Evolutionary conservation across 1,140 invertebrate species (phyloP).

Genomic region (Pogonomyrmex barbatus): DNA sequence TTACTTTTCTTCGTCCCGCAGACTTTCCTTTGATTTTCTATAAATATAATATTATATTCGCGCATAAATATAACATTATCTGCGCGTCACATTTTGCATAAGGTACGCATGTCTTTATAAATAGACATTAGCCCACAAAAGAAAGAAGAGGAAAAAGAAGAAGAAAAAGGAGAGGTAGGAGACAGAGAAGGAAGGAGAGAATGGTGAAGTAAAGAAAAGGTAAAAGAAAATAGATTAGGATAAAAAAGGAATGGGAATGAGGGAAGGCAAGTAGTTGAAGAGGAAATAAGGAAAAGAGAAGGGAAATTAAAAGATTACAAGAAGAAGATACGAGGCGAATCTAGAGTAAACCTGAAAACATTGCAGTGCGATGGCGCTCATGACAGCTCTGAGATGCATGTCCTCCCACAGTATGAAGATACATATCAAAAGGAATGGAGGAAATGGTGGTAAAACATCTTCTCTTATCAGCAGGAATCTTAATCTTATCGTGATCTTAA

Average conservation of each 20-base stretch:
- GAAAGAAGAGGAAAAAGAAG: background rate
- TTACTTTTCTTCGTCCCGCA: background rate
- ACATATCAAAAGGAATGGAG: background rate
- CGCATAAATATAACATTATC: background rate
- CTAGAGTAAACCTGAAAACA: background rate
- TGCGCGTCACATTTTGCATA: background rate
- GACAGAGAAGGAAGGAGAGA: background rate
- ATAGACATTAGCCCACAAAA: conserved; percentile 25
- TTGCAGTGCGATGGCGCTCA: background rate
- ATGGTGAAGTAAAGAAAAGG: background rate
- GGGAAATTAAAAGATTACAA: conserved; percentile 15
- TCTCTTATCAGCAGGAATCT: background rate
- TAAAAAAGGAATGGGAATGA: background rate
- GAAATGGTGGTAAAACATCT: background rate
- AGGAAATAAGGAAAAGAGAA: background rate
- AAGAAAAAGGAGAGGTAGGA: background rate
- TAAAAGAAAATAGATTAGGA: background rate
- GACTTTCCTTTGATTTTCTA: background rate
- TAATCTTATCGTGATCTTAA: background rate
- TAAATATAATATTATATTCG: background rate
- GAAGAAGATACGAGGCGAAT: background rate
- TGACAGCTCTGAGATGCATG: background rate
- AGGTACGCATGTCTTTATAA: background rate
- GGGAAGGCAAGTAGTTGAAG: background rate
- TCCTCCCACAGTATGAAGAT: background rate